Evolutionary conservation across 2,113 vertebrate genomes (phyloP), one percentile per base, ranked within the genome.

Genomic region (Anguilla japonica): DNA sequence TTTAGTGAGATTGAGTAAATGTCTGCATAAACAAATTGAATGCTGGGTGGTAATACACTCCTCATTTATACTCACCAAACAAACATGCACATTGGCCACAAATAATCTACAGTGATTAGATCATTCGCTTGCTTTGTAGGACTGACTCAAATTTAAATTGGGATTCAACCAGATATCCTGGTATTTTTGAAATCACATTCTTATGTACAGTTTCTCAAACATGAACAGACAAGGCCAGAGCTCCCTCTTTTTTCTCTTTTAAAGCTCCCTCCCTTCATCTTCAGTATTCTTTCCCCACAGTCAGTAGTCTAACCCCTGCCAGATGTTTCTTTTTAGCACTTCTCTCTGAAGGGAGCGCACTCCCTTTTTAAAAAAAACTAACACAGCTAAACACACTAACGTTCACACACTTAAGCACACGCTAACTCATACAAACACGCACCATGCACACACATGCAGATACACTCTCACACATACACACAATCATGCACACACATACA

Each of bases 321-420:
- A 94, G 94, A 95, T 96, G 95, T 94, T 95, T 88, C 60, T 86
- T 86, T 91, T 93, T 86, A 93, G 91, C 87, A 86, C 89, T 89
- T 83, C 86, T 90, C 87, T 93, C 89, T 89, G 86, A 88, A 89
- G 88, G 85, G 84, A 91, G 86, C 88, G 88, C 83, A 90, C 93
- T 91, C 88, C 89, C 89, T 92, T 92, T 92, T 91, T 94, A 93
- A 93, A 91, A 87, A 91, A 93, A 93, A 91, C 86, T 81, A 89
- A 86, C 87, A 88, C 87, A 87, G 84, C 83, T 90, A 90, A 89
- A 88, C 88, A 88, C 85, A 71, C 90, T 34, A 9, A 46, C 46
- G 56, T 87, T 56, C 40, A 0, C 88, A n/a, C 89, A 57, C 50
- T 57, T 78, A 82, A 85, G 88, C 53, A 16, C 56, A 29, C 75